Base-by-base conservation (phyloP, 2,113 vertebrate species). In the Dasyurus viverrinus region DNA sequence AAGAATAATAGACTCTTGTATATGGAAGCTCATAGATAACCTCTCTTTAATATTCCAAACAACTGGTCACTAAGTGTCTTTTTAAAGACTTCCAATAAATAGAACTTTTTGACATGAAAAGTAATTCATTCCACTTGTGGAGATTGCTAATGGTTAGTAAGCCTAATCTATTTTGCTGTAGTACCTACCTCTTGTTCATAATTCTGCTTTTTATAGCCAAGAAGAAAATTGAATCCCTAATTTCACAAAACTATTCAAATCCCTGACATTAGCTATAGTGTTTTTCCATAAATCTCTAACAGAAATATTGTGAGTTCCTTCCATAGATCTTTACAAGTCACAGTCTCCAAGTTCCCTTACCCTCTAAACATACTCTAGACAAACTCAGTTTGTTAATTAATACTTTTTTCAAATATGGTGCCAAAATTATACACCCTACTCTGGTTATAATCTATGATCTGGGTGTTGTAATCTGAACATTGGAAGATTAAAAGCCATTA, bases 61-160 rank as follows among this genome's bases (percentile, higher is more conserved):
- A 8, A 93, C 91, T 47, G 92, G 93, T 48, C 27, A 94, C 89
- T 68, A 96, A 90, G 89, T 89, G 36, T 60, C 42, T 55, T 48
- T 22, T 90, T 53, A 94, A 91, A 8, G 53, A 68, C 4, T 36
- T 16, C 8, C 48, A 93, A 14, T 93, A 55, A 52, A 12, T 27
- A 47, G 52, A 76, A 30, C 60, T 55, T 96, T 93, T 55, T 30
- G 90, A 97, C 89, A 90, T 89, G 91, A 54, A 94, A 54, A 54
- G 94, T 12, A 91, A 90, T 94, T 95, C 94, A 94, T 96, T 89
- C 94, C 89, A 97, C 89, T 95, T 92, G 53, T 95, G 46, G 50
- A 94, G 93, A 95, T 55, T 95, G 60, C 14, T 42, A 68, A 22
- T 23, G 16, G n/a, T 84, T 23, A 19, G 30, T 1, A 42, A 84